Evolutionary conservation across 1,140 invertebrate genomes (phyloP).

Genomic region (Akabosia matsudoensis): DNA sequence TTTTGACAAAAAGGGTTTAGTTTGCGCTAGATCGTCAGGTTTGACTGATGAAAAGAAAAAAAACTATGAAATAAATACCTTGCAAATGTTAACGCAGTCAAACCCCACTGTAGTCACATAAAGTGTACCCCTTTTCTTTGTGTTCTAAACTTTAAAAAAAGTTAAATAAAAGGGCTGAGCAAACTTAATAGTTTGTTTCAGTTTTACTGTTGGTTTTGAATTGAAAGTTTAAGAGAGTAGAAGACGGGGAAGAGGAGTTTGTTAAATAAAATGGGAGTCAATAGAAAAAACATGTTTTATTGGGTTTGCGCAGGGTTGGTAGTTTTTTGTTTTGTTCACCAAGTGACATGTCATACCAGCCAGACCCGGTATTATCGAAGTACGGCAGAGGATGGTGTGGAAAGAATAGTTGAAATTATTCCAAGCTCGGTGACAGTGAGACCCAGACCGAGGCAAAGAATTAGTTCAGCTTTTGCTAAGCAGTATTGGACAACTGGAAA

Average conservation of each 20-base stretch:
- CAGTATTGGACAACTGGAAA: slow-evolving; percentile 7
- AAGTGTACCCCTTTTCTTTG: not conserved
- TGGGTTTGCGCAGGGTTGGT: not conserved
- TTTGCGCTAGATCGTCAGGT: not conserved
- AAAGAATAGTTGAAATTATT: not conserved
- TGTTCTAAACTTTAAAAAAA: not conserved
- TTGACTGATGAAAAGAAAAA: not conserved
- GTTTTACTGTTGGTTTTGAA: not conserved
- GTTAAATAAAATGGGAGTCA: not conserved
- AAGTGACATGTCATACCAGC: not conserved
- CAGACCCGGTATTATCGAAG: not conserved
- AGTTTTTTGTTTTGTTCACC: not conserved
- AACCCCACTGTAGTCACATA: not conserved
- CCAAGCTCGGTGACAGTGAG: slow-evolving; percentile 9
- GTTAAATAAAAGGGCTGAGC: not conserved
- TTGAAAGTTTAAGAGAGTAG: not conserved
- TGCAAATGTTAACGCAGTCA: not conserved
- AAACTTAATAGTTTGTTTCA: not conserved
- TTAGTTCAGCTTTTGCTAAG: slow-evolving; percentile 3
- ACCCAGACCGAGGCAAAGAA: slow-evolving; percentile 6
- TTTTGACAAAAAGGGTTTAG: not conserved
- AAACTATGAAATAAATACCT: too few relatives aligned
- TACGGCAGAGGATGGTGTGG: not conserved
- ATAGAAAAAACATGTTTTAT: not conserved
- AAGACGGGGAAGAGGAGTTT: not conserved